Evolutionary conservation across 2,888 invertebrate genomes (phyloP).

Genomic region (Poecilus cupreus): DNA sequence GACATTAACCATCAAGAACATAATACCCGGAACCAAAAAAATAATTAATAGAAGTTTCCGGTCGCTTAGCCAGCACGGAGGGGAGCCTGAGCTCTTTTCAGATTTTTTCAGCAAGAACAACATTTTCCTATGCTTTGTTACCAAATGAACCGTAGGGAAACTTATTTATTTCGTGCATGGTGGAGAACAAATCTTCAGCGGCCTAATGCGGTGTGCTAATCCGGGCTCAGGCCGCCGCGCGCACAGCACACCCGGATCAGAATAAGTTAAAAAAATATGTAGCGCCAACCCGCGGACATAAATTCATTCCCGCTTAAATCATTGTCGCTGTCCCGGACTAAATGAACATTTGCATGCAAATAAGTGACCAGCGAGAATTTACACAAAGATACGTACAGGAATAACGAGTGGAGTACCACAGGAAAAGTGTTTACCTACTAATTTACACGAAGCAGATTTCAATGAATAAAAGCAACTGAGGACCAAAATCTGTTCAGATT

Average conservation of each 20-base stretch:
- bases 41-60: constrained; percentile 44
- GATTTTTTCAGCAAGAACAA: constrained; percentile 34
- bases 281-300: not conserved
- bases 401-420: not conserved
- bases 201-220: constrained; percentile 42
- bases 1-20: constrained; percentile 4
- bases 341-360: not conserved
- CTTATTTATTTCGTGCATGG: constrained; percentile 30
- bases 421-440: too few relatives aligned
- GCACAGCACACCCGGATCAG: not conserved
- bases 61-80: constrained; percentile 12
- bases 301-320: constrained; percentile 3
- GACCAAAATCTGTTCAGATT: too few relatives aligned
- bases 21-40: constrained; percentile 17
- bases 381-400: not conserved
- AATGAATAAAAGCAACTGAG: too few relatives aligned
- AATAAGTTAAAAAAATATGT: constrained; percentile 39
- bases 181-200: not conserved
- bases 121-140: constrained; percentile 46
- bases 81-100: constrained; percentile 13
- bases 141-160: constrained; percentile 39
- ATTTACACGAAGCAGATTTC: too few relatives aligned
- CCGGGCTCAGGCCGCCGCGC: not conserved
- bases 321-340: not conserved
- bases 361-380: not conserved